Conservation (phyloP, 2,113 vertebrate species). For the Grammatotria lemairii region DNA sequence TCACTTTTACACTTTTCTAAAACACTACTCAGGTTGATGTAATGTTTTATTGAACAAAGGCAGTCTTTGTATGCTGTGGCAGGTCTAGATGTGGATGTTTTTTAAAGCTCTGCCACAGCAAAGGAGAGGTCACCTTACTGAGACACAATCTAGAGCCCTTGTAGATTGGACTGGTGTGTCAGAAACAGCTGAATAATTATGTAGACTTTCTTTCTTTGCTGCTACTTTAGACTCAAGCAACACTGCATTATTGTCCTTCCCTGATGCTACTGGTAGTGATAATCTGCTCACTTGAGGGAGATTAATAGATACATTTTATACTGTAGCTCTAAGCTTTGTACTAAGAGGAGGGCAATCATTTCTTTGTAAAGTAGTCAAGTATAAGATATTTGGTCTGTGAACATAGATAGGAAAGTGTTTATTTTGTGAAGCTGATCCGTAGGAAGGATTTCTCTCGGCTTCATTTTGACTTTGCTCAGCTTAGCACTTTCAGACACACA, state of each 20-base stretch:
- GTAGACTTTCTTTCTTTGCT: background rate
- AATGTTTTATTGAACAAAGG: slow-evolving; percentile 35
- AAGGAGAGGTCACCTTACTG: slow-evolving; percentile 32
- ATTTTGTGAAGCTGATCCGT: slow-evolving; percentile 3
- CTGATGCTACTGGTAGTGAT: slow-evolving; percentile 32
- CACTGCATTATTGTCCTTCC: slow-evolving; percentile 21
- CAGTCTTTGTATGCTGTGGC: slow-evolving; percentile 18
- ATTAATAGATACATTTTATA: slow-evolving; percentile 36
- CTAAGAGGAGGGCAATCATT: slow-evolving; percentile 37
- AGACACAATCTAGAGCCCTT: background rate
- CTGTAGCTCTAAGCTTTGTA: slow-evolving; percentile 28
- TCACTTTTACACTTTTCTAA: slow-evolving; percentile 23
- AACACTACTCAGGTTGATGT: slow-evolving; percentile 21
- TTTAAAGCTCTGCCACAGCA: slow-evolving; percentile 6
- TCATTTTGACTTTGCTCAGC: slow-evolving; percentile 11
- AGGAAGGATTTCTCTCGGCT: slow-evolving; percentile 21
- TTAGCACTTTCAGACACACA: background rate
- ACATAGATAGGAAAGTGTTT: background rate
- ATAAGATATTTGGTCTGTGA: slow-evolving; percentile 41
- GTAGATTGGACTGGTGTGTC: background rate
- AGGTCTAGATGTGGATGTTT: slow-evolving; percentile 31
- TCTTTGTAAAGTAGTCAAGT: slow-evolving; percentile 54
- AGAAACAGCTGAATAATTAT: slow-evolving; percentile 26
- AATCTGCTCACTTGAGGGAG: slow-evolving; percentile 39
- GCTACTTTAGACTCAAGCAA: background rate